Conservation (phyloP, 2,888 invertebrate genomes). For the Spodoptera littoralis region DNA sequence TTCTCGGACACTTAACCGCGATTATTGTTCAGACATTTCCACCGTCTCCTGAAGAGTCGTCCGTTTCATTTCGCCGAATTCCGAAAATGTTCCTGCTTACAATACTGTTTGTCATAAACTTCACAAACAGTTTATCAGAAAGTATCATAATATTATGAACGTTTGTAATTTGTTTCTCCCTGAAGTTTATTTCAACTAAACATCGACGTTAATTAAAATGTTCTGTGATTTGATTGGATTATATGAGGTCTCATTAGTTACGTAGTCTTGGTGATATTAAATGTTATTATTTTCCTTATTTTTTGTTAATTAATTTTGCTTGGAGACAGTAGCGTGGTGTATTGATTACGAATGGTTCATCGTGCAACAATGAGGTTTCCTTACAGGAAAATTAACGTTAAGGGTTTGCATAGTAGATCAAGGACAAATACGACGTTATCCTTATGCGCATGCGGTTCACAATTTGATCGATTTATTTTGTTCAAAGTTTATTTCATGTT, state of each 20-base stretch:
- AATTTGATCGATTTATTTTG: slow-evolving; percentile 31
- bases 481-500: slow-evolving; percentile 31
- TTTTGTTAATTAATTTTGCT: slow-evolving; percentile 8
- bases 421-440: slow-evolving; percentile 20
- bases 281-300: slow-evolving; percentile 28
- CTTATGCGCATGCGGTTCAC: slow-evolving; percentile 41
- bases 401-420: slow-evolving; percentile 11
- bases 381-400: slow-evolving; percentile 7
- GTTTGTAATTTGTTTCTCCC: slow-evolving; percentile 41
- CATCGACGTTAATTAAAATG: slow-evolving; percentile 58
- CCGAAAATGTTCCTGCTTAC: slow-evolving; percentile 16
- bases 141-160: slow-evolving; percentile 38
- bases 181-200: slow-evolving; percentile 51
- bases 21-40: slow-evolving; percentile 36
- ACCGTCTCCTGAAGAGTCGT: slow-evolving; percentile 31
- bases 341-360: slow-evolving; percentile 13
- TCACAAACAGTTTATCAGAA: slow-evolving; percentile 45
- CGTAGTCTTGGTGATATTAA: slow-evolving; percentile 37
- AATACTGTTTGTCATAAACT: slow-evolving; percentile 40
- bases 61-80: slow-evolving; percentile 35
- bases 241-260: slow-evolving; percentile 59
- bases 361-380: slow-evolving; percentile 6
- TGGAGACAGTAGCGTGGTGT: slow-evolving; percentile 1
- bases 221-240: slow-evolving; percentile 60
- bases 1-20: slow-evolving; percentile 46